These are phyloP conservation scores for Thunnus thynnus DNA, from an alignment of 2,113 vertebrate genomes.

Conservation along the genomic window DNA sequence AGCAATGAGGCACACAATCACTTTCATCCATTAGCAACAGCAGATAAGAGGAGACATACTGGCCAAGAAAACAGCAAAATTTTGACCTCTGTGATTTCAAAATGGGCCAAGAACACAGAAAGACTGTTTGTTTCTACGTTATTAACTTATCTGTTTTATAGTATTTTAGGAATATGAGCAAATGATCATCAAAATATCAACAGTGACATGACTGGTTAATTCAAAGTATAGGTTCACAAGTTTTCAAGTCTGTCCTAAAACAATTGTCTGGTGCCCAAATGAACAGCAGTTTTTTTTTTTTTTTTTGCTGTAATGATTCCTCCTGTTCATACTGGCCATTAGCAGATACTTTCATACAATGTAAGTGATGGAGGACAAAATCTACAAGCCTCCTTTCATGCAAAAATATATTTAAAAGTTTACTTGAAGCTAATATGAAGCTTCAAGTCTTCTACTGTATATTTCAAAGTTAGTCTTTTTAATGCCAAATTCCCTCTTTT, in stretches of 20 bases:
- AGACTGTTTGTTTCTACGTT: background rate
- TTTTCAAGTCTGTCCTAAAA: background rate
- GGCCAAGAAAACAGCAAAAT: conserved; percentile 56
- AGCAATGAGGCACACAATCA: conserved; percentile 88
- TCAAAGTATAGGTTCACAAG: too few species aligned
- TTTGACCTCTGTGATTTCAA: conserved; percentile 57
- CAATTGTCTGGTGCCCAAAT: background rate
- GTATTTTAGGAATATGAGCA: background rate
- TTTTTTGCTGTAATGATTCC: background rate
- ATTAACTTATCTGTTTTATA: background rate
- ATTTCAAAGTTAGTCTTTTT: too few species aligned
- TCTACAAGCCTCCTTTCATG: too few species aligned
- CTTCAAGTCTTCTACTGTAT: too few species aligned
- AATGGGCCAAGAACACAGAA: conserved; percentile 19
- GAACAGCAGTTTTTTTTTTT: background rate
- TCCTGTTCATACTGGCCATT: too few species aligned
- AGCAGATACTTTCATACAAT: too few species aligned
- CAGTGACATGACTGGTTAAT: background rate
- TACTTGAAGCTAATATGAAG: too few species aligned
- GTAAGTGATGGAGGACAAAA: too few species aligned
- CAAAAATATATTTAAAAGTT: too few species aligned
- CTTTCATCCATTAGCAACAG: conserved; percentile 82
- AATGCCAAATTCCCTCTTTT: too few species aligned
- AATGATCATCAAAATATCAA: background rate
- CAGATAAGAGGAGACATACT: conserved; percentile 70